Evolutionary conservation across 1,140 invertebrate species (phyloP).

Genomic region (Zophobas atratus): DNA sequence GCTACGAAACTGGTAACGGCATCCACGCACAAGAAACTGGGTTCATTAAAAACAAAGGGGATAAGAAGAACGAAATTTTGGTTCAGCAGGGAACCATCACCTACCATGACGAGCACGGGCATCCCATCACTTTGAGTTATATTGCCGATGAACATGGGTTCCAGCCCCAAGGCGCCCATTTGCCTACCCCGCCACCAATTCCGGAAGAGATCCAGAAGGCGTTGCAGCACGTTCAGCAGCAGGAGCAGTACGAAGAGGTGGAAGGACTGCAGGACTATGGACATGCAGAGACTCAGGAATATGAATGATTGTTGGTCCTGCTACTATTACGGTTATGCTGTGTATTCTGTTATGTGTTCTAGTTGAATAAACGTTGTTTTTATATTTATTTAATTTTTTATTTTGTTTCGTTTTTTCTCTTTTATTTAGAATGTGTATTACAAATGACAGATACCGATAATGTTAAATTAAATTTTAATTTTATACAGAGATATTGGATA

Average conservation of each 20-base stretch:
- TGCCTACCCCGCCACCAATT: slow-evolving; percentile 81
- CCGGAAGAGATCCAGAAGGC: slow-evolving; percentile 78
- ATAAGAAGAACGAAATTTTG: slow-evolving; percentile 73
- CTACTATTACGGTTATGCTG: too few species aligned
- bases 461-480: too few species aligned
- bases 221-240: slow-evolving; percentile 62
- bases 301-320: slow-evolving; percentile 17
- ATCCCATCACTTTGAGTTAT: slow-evolving; percentile 75
- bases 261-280: slow-evolving; percentile 11
- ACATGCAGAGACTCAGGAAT: slow-evolving; percentile 10
- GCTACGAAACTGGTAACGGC: slow-evolving; percentile 79
- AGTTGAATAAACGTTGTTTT: too few species aligned
- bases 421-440: too few species aligned
- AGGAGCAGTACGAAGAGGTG: slow-evolving; percentile 30
- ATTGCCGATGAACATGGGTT: slow-evolving; percentile 72
- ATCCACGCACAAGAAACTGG: slow-evolving; percentile 78
- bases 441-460: too few species aligned
- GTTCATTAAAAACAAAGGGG: slow-evolving; percentile 78
- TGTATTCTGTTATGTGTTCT: too few species aligned
- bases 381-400: too few species aligned
- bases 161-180: slow-evolving; percentile 75
- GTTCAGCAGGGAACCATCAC: slow-evolving; percentile 75
- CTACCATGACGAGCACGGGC: slow-evolving; percentile 78
- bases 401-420: too few species aligned
- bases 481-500: too few species aligned